phyloP scores from a whole-genome alignment of 2,797 vertebrate genomes.

The Sphenodon punctatus region DNA sequence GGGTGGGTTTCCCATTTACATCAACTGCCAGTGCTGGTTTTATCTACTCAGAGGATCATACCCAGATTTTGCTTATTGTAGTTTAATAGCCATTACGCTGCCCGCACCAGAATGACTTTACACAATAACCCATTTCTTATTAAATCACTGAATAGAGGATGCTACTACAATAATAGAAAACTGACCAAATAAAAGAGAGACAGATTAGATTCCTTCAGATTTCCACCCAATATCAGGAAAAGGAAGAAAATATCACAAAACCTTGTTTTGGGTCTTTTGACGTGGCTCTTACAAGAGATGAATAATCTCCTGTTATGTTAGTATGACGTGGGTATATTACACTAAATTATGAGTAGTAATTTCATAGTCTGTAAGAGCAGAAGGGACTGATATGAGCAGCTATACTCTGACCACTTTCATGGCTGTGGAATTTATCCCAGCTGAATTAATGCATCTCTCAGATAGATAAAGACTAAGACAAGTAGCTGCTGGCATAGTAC shows the following conservation, averaged over 20 bases:
- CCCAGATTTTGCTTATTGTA: fast-evolving
- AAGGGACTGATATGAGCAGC: no score
- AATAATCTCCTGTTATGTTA: background rate
- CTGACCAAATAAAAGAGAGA: background rate
- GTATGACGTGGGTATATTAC: background rate
- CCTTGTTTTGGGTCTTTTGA: no score
- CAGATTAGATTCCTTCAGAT: background rate
- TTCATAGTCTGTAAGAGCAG: no score
- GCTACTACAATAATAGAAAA: background rate
- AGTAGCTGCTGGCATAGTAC: no score
- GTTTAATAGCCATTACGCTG: background rate
- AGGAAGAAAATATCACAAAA: background rate
- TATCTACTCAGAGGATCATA: no score
- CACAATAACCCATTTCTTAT: background rate
- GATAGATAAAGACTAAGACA: no score
- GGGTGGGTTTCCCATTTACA: no score
- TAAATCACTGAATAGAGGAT: background rate
- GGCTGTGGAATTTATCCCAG: no score
- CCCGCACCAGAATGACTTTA: background rate
- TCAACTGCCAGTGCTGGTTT: no score
- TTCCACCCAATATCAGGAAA: background rate
- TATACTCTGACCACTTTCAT: no score
- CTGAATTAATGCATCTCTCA: no score
- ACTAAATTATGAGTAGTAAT: no score
- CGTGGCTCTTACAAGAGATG: background rate